A percentile compares a stretch with the other conserved stretches of the same genome.
Conservation (phyloP, 2,113 vertebrate species). For the Dasyurus viverrinus region DNA sequence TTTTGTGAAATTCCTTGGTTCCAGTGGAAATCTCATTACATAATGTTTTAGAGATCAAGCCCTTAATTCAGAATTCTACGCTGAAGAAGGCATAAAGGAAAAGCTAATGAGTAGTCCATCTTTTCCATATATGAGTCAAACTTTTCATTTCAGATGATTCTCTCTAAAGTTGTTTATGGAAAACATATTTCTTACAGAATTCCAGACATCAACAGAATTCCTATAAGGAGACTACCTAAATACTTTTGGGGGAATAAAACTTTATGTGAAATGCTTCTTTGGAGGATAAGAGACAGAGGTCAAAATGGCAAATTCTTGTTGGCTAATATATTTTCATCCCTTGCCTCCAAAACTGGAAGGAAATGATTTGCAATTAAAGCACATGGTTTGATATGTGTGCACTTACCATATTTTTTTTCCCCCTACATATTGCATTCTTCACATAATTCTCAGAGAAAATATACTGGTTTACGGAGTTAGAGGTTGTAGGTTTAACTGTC, state of each 20-base stretch:
- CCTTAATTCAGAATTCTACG: background rate
- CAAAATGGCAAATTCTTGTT: background rate
- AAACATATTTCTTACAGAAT: background rate
- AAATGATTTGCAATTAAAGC: background rate
- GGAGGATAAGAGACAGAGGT: background rate
- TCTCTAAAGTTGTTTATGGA: background rate
- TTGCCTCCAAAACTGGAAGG: background rate
- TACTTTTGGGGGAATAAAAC: background rate
- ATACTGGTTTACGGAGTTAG: background rate
- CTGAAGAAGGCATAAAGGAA: background rate
- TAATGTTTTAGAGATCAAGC: background rate
- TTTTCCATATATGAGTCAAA: background rate
- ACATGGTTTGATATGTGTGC: background rate
- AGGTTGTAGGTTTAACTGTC: background rate
- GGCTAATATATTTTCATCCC: background rate
- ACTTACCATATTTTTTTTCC: background rate
- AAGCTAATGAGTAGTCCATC: background rate
- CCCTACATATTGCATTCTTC: background rate
- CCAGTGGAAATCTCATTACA: background rate
- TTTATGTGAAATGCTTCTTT: background rate
- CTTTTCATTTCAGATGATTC: background rate
- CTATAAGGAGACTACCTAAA: background rate
- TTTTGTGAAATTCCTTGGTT: conserved; percentile 8
- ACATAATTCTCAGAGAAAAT: background rate
- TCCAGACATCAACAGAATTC: background rate